Base-by-base conservation (phyloP, 2,888 invertebrate genomes). In the Strigamia maritima region DNA sequence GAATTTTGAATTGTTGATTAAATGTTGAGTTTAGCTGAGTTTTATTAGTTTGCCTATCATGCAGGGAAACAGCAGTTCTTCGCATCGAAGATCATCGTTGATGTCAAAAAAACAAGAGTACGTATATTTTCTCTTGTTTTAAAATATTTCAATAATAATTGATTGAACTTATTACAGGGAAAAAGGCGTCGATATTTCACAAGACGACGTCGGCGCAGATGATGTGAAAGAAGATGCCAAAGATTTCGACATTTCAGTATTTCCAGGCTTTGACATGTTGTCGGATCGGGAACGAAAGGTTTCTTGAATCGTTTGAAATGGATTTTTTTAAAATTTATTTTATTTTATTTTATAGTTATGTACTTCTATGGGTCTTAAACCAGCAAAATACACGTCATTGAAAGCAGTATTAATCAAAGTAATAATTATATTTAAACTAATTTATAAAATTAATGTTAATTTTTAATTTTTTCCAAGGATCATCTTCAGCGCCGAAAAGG, bases 311-410 rank as follows among this genome's bases (percentile, higher is more conserved):
- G 19, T 74, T 80, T 81, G 75, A 79, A 79, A 81, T 40, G 54
- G 75, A 77, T 79, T 79, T 81, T 81, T 78, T 81, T 4, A 38
- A 28, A 65, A 24, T 49, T 78, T 79, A 70, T 76, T 80, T 76
- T 31, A 16, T 70, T 77, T 78, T 70, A 81, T 84, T 70, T 87
- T 88, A 83, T 88, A 93, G 91, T 86, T 94, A 81, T 94, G 94
- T 87, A 88, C 90, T 79, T 87, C 91, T 80, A 89, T 95, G 84
- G 92, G 93, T 85, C 88, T 96, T 85, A 91, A 93, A 83, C 94
- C 95, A 81, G 91, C 94, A 80, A 94, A 93, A 86, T 97, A 95
- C 88, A 90, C 94, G 83, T 94, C 94, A 3, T 89, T 95, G 86
- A 97, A 97, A 87, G 92, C 95, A 16, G 90, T 94, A 83, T 89